Evolutionary conservation across 1,140 invertebrate species (phyloP).

Genomic region (Hypothenemus hampei): DNA sequence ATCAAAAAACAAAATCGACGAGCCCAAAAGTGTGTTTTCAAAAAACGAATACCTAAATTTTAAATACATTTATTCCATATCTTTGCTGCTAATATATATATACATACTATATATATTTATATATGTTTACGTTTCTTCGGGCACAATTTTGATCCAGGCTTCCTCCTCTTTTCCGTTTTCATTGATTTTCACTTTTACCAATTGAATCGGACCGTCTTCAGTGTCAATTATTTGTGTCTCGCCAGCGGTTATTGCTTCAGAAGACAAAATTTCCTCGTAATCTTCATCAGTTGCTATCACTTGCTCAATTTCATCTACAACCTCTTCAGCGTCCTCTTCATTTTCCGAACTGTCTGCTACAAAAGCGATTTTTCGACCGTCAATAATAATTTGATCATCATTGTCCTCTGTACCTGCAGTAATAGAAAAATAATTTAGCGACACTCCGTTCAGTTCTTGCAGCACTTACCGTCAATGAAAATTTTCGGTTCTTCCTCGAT

Average conservation of each 20-base stretch:
- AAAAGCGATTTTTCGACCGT: conserved; percentile 46
- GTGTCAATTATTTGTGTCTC: conserved; percentile 46
- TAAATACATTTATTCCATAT: too few relatives aligned
- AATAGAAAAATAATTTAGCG: not conserved
- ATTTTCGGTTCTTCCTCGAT: conserved; percentile 44
- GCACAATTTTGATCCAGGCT: conserved; percentile 44
- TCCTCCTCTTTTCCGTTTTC: conserved; percentile 47
- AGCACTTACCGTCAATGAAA: conserved; percentile 49
- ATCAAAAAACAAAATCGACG: too few relatives aligned
- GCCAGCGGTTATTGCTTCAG: conserved; percentile 41
- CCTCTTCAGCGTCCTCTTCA: conserved; percentile 33
- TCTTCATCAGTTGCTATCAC: conserved; percentile 36
- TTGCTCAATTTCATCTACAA: conserved; percentile 4
- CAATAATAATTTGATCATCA: conserved; percentile 53
- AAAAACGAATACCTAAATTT: too few relatives aligned
- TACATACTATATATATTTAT: too few relatives aligned
- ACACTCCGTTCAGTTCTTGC: conserved; percentile 44
- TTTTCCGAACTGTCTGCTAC: conserved; percentile 33
- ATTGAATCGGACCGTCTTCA: conserved; percentile 46
- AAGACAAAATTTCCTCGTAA: conserved; percentile 40
- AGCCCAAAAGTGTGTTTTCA: too few relatives aligned
- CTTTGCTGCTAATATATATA: too few relatives aligned
- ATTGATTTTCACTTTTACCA: conserved; percentile 51
- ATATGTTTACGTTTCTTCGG: conserved; percentile 19
- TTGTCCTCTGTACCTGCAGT: conserved; percentile 37